Conservation (phyloP, 1,140 invertebrate genomes). For the Aradophagus sp. region DNA sequence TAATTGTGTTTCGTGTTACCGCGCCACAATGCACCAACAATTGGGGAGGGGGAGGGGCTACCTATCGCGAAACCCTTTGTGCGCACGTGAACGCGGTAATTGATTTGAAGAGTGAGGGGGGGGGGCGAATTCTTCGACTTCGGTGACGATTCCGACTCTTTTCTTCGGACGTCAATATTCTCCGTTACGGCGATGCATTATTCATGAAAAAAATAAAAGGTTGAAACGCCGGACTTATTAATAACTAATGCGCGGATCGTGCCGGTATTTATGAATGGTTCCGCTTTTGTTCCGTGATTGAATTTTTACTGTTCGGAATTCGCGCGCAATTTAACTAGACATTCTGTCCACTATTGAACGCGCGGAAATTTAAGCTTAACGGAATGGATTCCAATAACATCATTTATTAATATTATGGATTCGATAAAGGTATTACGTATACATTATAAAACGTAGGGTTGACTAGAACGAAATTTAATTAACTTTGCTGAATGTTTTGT, state of each 20-base stretch:
- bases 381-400: not conserved
- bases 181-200: constrained; percentile 14
- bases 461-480: no score
- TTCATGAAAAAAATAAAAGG: constrained; percentile 36
- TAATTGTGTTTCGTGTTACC: constrained; percentile 28
- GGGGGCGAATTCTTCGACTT: constrained; percentile 10
- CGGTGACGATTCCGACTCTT: constrained; percentile 6
- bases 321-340: constrained; percentile 16
- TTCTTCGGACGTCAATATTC: constrained; percentile 22
- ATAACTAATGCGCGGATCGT: constrained; percentile 21
- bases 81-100: constrained; percentile 19
- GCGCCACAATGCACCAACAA: constrained; percentile 13
- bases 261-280: constrained; percentile 35
- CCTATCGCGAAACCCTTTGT: constrained; percentile 8
- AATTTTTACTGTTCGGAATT: constrained; percentile 18
- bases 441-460: no score
- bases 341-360: not conserved
- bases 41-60: no score
- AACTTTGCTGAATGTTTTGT: no score
- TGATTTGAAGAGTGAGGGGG: constrained; percentile 26
- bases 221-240: constrained; percentile 12
- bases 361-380: constrained; percentile 1
- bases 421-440: no score
- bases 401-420: not conserved
- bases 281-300: constrained; percentile 25